phyloP scores from a whole-genome alignment of 2,888 invertebrate species.

The Philereme vetulata region DNA sequence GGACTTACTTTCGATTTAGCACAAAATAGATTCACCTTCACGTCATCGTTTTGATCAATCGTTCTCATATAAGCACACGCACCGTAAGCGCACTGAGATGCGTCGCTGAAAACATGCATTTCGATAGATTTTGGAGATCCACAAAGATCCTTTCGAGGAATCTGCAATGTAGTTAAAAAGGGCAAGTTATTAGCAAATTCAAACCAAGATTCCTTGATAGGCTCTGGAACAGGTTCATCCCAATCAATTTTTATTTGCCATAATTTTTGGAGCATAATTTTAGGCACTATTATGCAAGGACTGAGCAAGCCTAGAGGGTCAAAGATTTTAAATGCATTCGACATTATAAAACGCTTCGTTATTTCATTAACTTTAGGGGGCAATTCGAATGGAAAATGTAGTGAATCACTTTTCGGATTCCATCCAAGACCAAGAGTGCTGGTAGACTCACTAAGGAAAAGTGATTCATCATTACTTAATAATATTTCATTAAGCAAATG shows the following conservation, averaged over 20 bases:
- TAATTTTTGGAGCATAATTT: not conserved
- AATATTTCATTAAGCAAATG: too few species aligned
- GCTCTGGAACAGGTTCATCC: not conserved
- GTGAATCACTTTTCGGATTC: slow-evolving; percentile 29
- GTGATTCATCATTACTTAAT: not conserved
- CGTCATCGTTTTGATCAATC: not conserved
- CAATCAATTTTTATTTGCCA: not conserved
- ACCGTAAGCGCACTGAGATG: too few species aligned
- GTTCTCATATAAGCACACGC: slow-evolving; percentile 6
- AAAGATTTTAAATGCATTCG: too few species aligned
- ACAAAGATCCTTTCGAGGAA: not conserved
- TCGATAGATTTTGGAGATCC: not conserved
- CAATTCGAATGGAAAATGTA: slow-evolving; percentile 1
- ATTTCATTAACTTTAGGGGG: too few species aligned
- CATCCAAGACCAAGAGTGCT: slow-evolving; percentile 40
- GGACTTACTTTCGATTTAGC: slow-evolving; percentile 8
- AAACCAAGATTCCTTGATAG: not conserved
- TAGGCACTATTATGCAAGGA: not conserved
- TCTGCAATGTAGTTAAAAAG: not conserved
- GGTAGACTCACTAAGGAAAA: slow-evolving; percentile 34
- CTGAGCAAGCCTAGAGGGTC: too few species aligned
- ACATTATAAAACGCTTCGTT: too few species aligned
- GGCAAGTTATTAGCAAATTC: not conserved
- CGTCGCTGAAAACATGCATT: too few species aligned
- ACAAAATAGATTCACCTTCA: not conserved